Evolutionary conservation across 2,888 invertebrate genomes (phyloP).

Genomic region (Amphipoea oculea): DNA sequence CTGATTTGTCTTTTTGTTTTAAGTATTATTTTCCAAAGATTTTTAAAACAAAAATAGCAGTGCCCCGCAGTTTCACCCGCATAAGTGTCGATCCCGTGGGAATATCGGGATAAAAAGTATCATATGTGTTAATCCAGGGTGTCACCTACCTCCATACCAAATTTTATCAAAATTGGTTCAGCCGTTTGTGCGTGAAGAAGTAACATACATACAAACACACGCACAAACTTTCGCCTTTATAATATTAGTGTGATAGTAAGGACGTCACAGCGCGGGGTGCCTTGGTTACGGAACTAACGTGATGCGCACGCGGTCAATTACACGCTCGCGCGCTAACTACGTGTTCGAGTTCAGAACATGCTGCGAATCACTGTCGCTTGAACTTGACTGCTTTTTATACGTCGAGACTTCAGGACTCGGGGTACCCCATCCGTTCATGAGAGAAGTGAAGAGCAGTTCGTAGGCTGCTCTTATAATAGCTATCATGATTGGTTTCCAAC

Average conservation of each 20-base stretch:
- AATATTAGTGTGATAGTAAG: too few relatives aligned
- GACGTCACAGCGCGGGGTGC: not conserved
- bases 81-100: too few relatives aligned
- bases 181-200: too few relatives aligned
- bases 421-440: not conserved
- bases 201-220: too few relatives aligned
- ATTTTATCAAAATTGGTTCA: too few relatives aligned
- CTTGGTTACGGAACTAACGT: conserved; percentile 50
- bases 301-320: conserved; percentile 58
- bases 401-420: not conserved
- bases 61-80: too few relatives aligned
- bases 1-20: not conserved
- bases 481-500: not conserved
- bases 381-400: conserved; percentile 11
- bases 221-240: too few relatives aligned
- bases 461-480: not conserved
- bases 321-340: conserved; percentile 27
- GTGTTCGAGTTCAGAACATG: conserved; percentile 15
- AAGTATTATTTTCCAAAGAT: not conserved
- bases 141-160: too few relatives aligned
- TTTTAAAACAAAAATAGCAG: not conserved
- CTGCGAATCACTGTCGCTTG: conserved; percentile 7
- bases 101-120: too few relatives aligned
- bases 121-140: too few relatives aligned
- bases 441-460: not conserved